Percentiles rank a stretch among this genome's conserved stretches.
Conservation (phyloP, 1,140 invertebrate species). For the Monomorium pharaonis region DNA sequence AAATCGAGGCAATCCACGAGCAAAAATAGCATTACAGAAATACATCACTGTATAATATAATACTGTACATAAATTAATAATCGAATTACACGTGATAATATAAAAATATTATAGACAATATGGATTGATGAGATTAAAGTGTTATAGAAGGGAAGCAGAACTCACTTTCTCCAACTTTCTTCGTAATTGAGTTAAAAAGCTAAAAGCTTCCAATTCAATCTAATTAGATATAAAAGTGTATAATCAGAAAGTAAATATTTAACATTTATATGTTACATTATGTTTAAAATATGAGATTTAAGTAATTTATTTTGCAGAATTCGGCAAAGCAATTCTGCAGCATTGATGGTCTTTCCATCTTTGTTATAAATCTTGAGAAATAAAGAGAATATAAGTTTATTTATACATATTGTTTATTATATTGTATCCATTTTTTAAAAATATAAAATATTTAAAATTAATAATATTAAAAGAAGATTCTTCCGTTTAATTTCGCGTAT, state of each 20-base stretch:
- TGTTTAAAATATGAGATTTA: not conserved
- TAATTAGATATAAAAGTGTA: not conserved
- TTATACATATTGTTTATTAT: not conserved
- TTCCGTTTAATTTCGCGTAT: not conserved
- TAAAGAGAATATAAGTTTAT: not conserved
- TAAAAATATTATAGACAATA: not conserved
- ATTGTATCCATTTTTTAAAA: too few relatives aligned
- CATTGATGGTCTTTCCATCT: not conserved
- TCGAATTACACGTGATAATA: not conserved
- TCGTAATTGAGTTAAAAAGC: constrained; percentile 10
- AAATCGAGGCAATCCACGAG: not conserved
- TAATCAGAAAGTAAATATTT: not conserved
- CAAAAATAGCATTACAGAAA: not conserved
- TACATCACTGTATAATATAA: not conserved
- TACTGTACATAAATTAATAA: not conserved
- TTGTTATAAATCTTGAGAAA: constrained; percentile 5
- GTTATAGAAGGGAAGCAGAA: not conserved
- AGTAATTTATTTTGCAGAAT: not conserved
- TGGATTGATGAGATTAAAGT: not conserved
- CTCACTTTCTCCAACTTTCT: not conserved
- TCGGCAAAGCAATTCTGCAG: too few relatives aligned
- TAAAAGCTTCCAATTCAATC: not conserved
- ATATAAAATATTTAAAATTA: not conserved
- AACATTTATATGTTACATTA: not conserved
- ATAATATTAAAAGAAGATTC: not conserved